phyloP scores from a whole-genome alignment of 2,797 vertebrate genomes.

The Cuculus canorus region DNA sequence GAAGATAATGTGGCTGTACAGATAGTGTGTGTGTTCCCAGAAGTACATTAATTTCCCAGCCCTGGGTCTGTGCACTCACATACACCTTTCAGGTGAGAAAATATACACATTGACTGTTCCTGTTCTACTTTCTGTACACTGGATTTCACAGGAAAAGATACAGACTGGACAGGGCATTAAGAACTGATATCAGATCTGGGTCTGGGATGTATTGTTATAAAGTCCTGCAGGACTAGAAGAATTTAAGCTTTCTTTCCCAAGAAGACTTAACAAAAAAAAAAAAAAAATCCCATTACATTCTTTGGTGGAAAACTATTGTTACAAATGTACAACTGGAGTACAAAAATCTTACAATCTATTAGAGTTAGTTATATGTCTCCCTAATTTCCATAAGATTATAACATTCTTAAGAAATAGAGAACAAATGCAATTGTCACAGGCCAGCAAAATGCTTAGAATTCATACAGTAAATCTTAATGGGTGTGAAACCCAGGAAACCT shows the following conservation, averaged over 20 bases:
- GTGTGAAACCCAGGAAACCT: not conserved
- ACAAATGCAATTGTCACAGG: not conserved
- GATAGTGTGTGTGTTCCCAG: not conserved
- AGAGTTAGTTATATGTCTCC: not conserved
- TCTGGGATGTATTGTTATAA: not conserved
- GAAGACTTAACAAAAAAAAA: not conserved
- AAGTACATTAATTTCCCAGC: not conserved
- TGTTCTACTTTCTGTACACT: not conserved
- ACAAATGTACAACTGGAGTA: not conserved
- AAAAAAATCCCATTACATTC: not conserved
- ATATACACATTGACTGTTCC: not conserved
- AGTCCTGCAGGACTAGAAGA: not conserved
- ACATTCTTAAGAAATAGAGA: not conserved
- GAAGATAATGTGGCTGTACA: not conserved
- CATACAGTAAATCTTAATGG: not conserved
- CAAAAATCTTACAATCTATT: not conserved
- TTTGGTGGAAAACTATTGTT: not conserved
- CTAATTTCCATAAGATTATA: not conserved
- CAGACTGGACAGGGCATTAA: not conserved
- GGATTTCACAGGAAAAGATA: rapidly evolving
- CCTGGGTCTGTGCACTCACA: not conserved
- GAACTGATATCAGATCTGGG: not conserved
- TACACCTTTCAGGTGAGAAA: not conserved
- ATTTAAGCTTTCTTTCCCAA: not conserved
- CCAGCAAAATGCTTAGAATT: not conserved